phyloP scores from a whole-genome alignment of 2,797 vertebrate species.

The Eospalax fontanierii region DNA sequence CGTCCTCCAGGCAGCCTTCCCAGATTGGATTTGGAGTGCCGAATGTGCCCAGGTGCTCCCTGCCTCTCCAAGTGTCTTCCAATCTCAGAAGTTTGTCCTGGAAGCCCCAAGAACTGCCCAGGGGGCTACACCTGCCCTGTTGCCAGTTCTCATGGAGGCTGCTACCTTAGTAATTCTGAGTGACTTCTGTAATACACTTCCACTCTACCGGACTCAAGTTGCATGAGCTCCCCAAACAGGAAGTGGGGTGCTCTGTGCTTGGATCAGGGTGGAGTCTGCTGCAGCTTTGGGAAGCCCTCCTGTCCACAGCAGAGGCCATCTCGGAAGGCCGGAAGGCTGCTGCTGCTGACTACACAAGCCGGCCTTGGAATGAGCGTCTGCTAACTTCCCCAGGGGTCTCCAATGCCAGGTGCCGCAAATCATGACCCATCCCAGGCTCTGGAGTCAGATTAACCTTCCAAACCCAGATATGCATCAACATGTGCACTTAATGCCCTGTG shows the following conservation, averaged over 20 bases:
- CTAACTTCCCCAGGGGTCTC: neutral
- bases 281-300: neutral
- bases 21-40: neutral
- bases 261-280: neutral
- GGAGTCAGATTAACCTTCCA: constrained; percentile 5
- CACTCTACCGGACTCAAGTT: neutral
- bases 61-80: neutral
- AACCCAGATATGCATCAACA: neutral
- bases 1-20: constrained; percentile 60
- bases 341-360: neutral
- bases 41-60: neutral
- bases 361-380: neutral
- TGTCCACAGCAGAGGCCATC: too few species aligned
- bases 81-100: neutral
- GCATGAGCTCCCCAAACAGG: constrained; percentile 16
- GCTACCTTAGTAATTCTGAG: too few species aligned
- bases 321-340: neutral
- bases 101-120: neutral
- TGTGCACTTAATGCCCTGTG: neutral
- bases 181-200: neutral
- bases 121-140: neutral
- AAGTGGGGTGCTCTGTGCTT: neutral
- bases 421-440: neutral
- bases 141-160: too few species aligned
- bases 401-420: neutral